Percentiles rank a stretch among this genome's conserved stretches.
Conservation (phyloP, 2,888 invertebrate species). For the Caenorhabditis uteleia region DNA sequence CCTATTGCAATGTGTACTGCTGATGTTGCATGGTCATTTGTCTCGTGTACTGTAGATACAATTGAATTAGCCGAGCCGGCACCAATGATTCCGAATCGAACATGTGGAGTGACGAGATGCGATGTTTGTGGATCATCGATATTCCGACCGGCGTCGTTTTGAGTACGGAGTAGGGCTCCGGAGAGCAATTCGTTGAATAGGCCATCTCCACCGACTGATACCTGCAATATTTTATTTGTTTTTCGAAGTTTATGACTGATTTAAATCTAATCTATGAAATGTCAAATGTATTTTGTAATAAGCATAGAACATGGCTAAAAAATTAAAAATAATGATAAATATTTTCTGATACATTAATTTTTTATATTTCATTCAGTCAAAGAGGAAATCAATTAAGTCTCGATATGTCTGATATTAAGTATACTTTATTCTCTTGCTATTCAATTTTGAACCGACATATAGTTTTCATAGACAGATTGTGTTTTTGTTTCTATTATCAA, state of each 20-base stretch:
- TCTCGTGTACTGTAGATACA: constrained; percentile 82
- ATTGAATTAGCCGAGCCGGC: constrained; percentile 80
- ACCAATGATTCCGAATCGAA: constrained; percentile 79
- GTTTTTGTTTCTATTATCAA: too few species aligned
- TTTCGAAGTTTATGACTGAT: neutral
- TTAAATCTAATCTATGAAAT: too few species aligned
- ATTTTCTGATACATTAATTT: too few species aligned
- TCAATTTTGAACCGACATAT: too few species aligned
- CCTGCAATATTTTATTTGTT: constrained; percentile 72
- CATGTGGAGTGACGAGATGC: constrained; percentile 71
- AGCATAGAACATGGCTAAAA: too few species aligned
- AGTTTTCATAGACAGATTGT: too few species aligned
- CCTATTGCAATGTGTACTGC: constrained; percentile 84
- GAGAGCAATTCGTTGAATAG: constrained; percentile 83
- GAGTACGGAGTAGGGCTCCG: constrained; percentile 69
- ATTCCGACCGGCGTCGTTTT: constrained; percentile 44
- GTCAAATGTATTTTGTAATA: neutral
- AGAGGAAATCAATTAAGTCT: too few species aligned
- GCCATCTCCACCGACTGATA: constrained; percentile 86
- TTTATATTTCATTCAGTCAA: too few species aligned
- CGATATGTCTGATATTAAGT: too few species aligned
- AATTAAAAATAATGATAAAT: neutral
- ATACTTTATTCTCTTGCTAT: too few species aligned
- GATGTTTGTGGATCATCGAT: constrained; percentile 59
- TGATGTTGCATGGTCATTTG: constrained; percentile 81